phyloP scores from a whole-genome alignment of 2,888 invertebrate species.

The Ophraella communa region DNA sequence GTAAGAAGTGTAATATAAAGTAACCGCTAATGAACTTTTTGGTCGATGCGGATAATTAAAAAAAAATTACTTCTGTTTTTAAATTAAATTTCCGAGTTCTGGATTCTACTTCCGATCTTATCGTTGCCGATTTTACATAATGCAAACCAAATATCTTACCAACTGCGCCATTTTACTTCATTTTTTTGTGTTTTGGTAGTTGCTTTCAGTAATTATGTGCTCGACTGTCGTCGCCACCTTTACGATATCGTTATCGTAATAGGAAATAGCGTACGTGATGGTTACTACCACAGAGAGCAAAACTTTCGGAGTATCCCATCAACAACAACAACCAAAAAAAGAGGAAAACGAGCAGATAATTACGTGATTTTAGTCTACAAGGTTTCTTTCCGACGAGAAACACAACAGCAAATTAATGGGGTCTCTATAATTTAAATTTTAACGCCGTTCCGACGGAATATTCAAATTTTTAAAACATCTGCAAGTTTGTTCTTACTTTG shows the following conservation, averaged over 20 bases:
- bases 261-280: slow-evolving; percentile 15
- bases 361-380: slow-evolving; percentile 25
- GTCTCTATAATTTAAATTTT: slow-evolving; percentile 38
- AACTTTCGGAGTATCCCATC: not conserved
- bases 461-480: slow-evolving; percentile 43
- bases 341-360: slow-evolving; percentile 29
- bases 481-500: slow-evolving; percentile 40
- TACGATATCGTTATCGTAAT: slow-evolving; percentile 24
- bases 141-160: not conserved
- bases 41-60: too few species aligned
- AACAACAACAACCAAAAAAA: too few species aligned
- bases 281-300: slow-evolving; percentile 15
- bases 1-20: too few species aligned
- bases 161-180: slow-evolving; percentile 4
- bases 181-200: slow-evolving; percentile 1
- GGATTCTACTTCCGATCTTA: not conserved
- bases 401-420: slow-evolving; percentile 27
- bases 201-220: slow-evolving; percentile 18
- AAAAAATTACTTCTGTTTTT: not conserved
- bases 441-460: slow-evolving; percentile 39
- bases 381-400: slow-evolving; percentile 14
- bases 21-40: too few species aligned
- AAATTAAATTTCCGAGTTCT: not conserved
- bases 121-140: not conserved
- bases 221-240: slow-evolving; percentile 19